These are phyloP conservation scores for Netelia virgata DNA, from an alignment of 2,888 invertebrate species.

Conservation along the genomic window DNA sequence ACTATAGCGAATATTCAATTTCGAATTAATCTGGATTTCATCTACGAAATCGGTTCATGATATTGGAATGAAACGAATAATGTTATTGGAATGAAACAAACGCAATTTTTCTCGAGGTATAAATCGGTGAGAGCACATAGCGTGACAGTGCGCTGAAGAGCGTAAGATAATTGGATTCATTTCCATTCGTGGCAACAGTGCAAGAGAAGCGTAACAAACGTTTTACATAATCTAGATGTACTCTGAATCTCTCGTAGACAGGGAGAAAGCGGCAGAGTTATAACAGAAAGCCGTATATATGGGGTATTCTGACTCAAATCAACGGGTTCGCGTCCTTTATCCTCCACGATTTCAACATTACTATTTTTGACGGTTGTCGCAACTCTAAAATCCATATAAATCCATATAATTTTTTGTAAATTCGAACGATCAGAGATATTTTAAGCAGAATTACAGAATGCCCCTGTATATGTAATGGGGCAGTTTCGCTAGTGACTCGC, in stretches of 20 bases:
- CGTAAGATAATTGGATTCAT: conserved; percentile 46
- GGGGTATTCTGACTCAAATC: too few relatives aligned
- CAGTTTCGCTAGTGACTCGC: conserved; percentile 14
- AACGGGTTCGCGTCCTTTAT: too few relatives aligned
- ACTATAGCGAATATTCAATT: too few relatives aligned
- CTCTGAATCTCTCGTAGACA: not conserved
- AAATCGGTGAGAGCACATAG: not conserved
- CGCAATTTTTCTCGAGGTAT: not conserved
- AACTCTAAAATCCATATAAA: too few relatives aligned
- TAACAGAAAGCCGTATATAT: too few relatives aligned
- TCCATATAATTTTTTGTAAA: not conserved
- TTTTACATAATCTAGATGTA: conserved; percentile 44
- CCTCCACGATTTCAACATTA: too few relatives aligned
- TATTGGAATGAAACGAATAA: not conserved
- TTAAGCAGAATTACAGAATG: not conserved
- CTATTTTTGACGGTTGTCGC: too few relatives aligned
- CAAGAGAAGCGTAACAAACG: conserved; percentile 29
- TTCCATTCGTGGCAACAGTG: not conserved
- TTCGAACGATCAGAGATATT: not conserved
- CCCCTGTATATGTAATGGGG: not conserved
- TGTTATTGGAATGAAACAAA: not conserved
- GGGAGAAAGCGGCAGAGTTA: not conserved
- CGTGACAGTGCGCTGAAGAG: not conserved
- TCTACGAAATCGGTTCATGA: not conserved
- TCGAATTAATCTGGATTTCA: not conserved